phyloP scores from a whole-genome alignment of 1,140 invertebrate genomes.

The Formica selysi region DNA sequence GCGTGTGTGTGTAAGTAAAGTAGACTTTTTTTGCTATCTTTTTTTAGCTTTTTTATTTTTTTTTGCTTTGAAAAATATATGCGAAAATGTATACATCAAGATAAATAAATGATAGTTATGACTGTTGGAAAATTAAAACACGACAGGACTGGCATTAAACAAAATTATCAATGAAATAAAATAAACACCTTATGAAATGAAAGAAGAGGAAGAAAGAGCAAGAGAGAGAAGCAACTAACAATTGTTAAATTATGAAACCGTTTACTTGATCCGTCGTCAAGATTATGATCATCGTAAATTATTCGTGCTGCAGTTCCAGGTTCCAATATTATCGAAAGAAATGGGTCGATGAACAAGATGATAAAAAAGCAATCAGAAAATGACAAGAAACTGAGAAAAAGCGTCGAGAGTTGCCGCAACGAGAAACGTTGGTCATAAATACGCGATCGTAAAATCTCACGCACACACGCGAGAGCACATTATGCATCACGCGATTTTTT shows the following conservation, averaged over 20 bases:
- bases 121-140: not conserved
- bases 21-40: not conserved
- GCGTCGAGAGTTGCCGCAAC: not conserved
- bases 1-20: too few relatives aligned
- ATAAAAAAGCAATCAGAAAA: conserved; percentile 47
- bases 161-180: not conserved
- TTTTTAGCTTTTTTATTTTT: not conserved
- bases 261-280: not conserved
- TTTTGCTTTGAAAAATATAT: not conserved
- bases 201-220: too few relatives aligned
- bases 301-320: not conserved
- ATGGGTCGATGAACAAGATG: conserved; percentile 34
- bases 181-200: not conserved
- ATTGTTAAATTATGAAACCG: conserved; percentile 21
- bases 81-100: not conserved
- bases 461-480: not conserved
- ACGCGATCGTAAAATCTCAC: conserved; percentile 36
- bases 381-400: not conserved
- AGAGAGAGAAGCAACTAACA: not conserved
- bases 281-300: not conserved
- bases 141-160: not conserved
- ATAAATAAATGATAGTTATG: conserved; percentile 27
- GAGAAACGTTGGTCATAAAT: conserved; percentile 28
- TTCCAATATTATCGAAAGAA: conserved; percentile 18
- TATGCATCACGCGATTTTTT: conserved; percentile 36